Percentiles rank a stretch among this genome's conserved stretches.
Evolutionary conservation across 2,797 vertebrate species (phyloP).

Genomic region (Knipowitschia caucasica): DNA sequence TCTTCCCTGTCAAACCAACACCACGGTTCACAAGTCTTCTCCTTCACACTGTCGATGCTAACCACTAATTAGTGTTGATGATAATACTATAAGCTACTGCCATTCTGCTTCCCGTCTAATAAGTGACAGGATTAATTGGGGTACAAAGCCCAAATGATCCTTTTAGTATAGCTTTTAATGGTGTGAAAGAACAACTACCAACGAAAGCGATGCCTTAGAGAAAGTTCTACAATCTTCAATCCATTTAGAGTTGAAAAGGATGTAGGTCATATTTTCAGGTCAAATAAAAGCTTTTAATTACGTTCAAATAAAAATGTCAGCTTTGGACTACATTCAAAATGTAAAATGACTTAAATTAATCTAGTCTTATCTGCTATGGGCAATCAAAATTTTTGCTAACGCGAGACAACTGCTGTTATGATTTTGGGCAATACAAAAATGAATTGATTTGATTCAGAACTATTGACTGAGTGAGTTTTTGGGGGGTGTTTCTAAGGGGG

Average conservation of each 20-base stretch:
- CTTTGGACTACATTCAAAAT: no score
- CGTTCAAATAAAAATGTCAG: no score
- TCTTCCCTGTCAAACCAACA: constrained; percentile 30
- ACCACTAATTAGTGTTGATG: constrained; percentile 61
- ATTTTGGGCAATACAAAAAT: no score
- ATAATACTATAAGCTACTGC: constrained; percentile 53
- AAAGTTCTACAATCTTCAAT: neutral
- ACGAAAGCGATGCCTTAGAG: neutral
- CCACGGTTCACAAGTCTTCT: constrained; percentile 48
- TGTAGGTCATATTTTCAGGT: neutral
- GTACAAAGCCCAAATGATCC: constrained; percentile 51
- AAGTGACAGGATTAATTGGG: constrained; percentile 72
- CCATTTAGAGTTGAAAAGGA: neutral
- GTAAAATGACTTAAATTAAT: no score
- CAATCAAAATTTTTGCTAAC: no score
- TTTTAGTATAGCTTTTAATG: constrained; percentile 34
- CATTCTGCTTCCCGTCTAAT: constrained; percentile 41
- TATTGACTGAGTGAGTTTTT: no score
- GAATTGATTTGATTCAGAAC: no score
- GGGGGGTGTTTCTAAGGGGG: neutral
- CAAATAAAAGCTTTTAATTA: no score
- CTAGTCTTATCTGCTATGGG: no score
- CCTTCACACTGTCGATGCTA: constrained; percentile 50
- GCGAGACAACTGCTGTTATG: no score
- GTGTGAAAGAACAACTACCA: constrained; percentile 24